phyloP scores from a whole-genome alignment of 2,888 invertebrate genomes.

The Cephus sareptanus region DNA sequence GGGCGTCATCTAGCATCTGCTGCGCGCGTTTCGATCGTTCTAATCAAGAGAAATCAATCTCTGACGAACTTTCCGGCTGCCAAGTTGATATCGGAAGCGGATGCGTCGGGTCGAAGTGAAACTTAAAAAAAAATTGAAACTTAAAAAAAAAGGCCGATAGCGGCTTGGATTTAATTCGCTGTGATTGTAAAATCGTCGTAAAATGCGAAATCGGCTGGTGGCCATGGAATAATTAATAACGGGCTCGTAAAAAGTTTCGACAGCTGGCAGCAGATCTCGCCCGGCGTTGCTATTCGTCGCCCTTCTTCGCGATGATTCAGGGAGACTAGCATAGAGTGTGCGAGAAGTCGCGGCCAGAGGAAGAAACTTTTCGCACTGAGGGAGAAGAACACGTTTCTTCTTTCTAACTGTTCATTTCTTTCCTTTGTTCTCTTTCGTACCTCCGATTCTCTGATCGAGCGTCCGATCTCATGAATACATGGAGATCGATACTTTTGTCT shows the following conservation, averaged over 20 bases:
- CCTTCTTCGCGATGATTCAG: not conserved
- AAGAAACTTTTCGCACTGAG: not conserved
- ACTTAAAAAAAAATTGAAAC: too few species aligned
- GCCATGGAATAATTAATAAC: not conserved
- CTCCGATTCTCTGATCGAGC: not conserved
- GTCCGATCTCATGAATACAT: not conserved
- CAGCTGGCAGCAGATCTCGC: not conserved
- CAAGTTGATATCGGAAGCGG: too few species aligned
- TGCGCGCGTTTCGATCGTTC: not conserved
- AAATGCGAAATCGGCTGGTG: slow-evolving; percentile 29
- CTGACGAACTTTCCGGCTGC: too few species aligned
- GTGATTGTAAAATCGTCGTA: slow-evolving; percentile 39
- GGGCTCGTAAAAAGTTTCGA: not conserved
- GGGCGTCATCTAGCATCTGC: not conserved
- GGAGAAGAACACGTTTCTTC: not conserved
- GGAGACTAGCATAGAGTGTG: not conserved
- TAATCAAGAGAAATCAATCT: not conserved
- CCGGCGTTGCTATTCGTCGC: not conserved
- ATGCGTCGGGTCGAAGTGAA: too few species aligned
- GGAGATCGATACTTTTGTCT: not conserved
- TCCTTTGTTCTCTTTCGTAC: not conserved
- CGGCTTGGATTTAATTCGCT: slow-evolving; percentile 38
- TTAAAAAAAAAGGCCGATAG: not conserved
- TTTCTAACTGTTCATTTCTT: not conserved
- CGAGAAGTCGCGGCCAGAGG: not conserved